Base-by-base conservation (phyloP, 2,113 vertebrate species). In the Melanerpes formicivorus region DNA sequence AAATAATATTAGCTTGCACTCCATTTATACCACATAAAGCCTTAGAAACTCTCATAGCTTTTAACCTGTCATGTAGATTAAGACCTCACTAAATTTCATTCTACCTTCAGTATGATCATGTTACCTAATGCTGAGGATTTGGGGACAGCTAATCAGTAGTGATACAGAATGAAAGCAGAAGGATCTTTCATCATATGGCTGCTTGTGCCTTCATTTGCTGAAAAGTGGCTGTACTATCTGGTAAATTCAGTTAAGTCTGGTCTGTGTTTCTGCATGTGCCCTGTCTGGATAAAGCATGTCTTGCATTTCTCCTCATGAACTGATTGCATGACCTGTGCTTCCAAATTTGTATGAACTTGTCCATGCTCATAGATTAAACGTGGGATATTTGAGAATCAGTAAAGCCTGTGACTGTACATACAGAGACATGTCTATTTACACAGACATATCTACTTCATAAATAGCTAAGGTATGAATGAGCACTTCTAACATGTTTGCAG, bases 61-160 rank as follows among this genome's bases (percentile, higher is more conserved):
- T 97, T 94, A 96, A 89, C 72, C 95, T 91, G 76, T 91, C 90
- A 94, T 52, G 60, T 76, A 94, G 90, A 96, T 92, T 87, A 97
- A 93, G 83, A 44, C 60, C 87, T 97, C 94, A 86, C 95, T 96
- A 90, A 78, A 88, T 85, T 97, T 91, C 89, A 77, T 94, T 82
- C 82, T 83, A 95, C 90, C 77, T 91, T 90, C 55, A 80, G 52
- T 71, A 90, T 86, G 84, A 94, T 89, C 37, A 0, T 94, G 86
- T 96, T 96, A 96, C 93, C 85, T 88, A 95, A 84, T 40, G 70
- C 76, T 93, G 95, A 95, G 93, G 80, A 94, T 84, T 95, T 95
- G 70, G 91, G 42, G 62, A 69, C 71, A 34, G 40, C 48, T 91
- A 96, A 88, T 90, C 87, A 91, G 84, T 78, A 79, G 81, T 83